Evolutionary conservation across 2,113 vertebrate genomes (phyloP).

Genomic region (Barbus barbus): DNA sequence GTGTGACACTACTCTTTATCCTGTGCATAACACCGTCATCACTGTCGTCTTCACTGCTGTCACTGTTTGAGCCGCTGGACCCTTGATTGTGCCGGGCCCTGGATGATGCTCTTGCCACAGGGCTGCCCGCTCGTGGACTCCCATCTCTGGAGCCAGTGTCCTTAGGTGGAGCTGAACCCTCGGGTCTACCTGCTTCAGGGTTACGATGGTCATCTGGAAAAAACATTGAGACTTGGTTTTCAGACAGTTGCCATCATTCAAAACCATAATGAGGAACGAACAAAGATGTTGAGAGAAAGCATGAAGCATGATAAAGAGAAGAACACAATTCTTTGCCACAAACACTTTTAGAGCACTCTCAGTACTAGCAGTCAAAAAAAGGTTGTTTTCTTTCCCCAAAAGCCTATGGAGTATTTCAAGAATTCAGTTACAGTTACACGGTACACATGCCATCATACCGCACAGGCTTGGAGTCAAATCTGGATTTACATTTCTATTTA

Average conservation of each 20-base stretch:
- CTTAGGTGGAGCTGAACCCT: background rate
- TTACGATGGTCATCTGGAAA: slow-evolving; percentile 6
- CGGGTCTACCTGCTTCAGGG: background rate
- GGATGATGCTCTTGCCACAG: background rate
- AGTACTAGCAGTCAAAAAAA: too few species aligned
- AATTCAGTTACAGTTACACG: background rate
- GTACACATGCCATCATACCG: background rate
- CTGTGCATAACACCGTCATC: slow-evolving; percentile 54
- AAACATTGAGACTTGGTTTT: background rate
- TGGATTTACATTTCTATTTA: slow-evolving; percentile 1
- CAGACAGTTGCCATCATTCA: background rate
- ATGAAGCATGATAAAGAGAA: background rate
- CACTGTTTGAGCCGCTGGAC: slow-evolving; percentile 44
- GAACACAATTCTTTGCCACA: background rate
- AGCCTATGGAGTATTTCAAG: background rate
- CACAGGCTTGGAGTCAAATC: background rate
- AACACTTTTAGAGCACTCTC: background rate
- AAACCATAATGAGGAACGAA: background rate
- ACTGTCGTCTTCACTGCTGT: slow-evolving; percentile 62
- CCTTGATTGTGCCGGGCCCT: background rate
- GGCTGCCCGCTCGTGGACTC: background rate
- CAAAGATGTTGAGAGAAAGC: background rate
- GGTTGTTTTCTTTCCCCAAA: too few species aligned
- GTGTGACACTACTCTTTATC: slow-evolving; percentile 76
- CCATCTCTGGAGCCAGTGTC: background rate